Conservation (phyloP, 2,888 invertebrate species). For the Kuschelorhynchus macadamiae region DNA sequence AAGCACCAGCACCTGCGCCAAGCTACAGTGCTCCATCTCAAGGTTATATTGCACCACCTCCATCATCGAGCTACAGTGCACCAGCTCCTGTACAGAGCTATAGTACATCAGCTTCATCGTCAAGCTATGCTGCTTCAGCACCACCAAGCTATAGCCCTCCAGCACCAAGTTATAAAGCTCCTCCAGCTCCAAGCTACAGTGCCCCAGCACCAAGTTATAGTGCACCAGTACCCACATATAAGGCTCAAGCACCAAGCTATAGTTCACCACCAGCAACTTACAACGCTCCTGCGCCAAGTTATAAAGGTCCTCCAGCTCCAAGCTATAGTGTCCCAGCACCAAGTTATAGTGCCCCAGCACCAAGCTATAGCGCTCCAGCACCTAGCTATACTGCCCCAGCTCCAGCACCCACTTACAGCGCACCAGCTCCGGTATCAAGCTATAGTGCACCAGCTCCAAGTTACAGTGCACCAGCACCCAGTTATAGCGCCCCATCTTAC, state of each 20-base stretch:
- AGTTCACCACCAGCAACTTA: constrained; percentile 48
- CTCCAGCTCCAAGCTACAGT: constrained; percentile 14
- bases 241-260: constrained; percentile 47
- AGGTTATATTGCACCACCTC: constrained; percentile 20
- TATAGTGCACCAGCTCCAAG: constrained; percentile 44
- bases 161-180: constrained; percentile 26
- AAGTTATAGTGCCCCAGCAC: constrained; percentile 35
- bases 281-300: constrained; percentile 48
- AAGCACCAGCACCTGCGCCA: constrained; percentile 32
- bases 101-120: constrained; percentile 5
- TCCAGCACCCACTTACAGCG: constrained; percentile 32
- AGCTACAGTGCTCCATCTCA: constrained; percentile 43
- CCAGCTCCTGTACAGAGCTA: constrained; percentile 43
- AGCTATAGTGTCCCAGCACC: constrained; percentile 50
- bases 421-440: constrained; percentile 41
- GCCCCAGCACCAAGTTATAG: constrained; percentile 35
- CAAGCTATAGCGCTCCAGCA: constrained; percentile 45
- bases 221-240: constrained; percentile 41
- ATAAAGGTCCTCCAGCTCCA: constrained; percentile 37
- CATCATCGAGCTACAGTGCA: constrained; percentile 36
- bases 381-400: constrained; percentile 27
- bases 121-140: constrained; percentile 22
- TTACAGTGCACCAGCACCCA: constrained; percentile 22
- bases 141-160: constrained; percentile 41
- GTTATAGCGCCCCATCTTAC: constrained; percentile 44